These are phyloP conservation scores for Paguma larvata DNA, from an alignment of 2,797 vertebrate species.

Conservation along the genomic window DNA sequence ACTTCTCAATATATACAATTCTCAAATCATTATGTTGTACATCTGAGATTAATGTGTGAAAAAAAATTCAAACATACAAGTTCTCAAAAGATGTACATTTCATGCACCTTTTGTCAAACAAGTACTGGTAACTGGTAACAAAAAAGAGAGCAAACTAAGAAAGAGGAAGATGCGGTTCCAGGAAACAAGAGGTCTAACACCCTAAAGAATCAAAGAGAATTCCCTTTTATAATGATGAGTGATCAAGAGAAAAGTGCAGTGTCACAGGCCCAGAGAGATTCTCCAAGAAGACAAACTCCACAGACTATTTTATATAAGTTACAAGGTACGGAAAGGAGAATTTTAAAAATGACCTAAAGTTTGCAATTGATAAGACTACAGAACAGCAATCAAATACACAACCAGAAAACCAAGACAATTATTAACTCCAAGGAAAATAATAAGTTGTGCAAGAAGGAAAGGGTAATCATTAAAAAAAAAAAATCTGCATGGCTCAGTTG, in stretches of 20 bases:
- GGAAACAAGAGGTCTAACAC: neutral
- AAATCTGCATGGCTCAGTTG: neutral
- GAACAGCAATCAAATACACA: neutral
- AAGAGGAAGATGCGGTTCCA: neutral
- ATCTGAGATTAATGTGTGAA: neutral
- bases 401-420: neutral
- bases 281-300: neutral
- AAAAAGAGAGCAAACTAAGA: neutral
- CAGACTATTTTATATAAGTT: neutral
- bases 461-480: neutral
- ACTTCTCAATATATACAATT: neutral
- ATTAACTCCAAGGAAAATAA: neutral
- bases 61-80: neutral
- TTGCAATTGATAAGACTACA: neutral
- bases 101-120: neutral
- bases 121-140: neutral
- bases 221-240: neutral
- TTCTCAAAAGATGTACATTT: neutral
- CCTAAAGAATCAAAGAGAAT: neutral
- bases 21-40: neutral
- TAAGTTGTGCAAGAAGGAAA: neutral
- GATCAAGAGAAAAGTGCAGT: neutral
- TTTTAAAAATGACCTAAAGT: neutral
- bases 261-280: neutral
- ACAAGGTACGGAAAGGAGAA: neutral